Evolutionary conservation across 2,888 invertebrate genomes (phyloP).

Genomic region (Acrobasis consociella): DNA sequence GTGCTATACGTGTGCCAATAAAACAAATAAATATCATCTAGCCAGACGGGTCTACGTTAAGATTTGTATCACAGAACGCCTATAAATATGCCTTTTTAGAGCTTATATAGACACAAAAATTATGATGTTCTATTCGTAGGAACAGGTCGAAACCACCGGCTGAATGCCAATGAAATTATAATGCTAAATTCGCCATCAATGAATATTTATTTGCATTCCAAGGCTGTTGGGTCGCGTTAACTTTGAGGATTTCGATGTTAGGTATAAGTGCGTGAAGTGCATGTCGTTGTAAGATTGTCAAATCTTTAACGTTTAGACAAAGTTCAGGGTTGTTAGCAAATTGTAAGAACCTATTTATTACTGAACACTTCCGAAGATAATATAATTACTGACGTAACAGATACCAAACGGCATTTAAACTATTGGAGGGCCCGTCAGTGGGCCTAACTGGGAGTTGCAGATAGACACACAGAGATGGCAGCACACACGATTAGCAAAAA

Average conservation of each 20-base stretch:
- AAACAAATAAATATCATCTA: background rate
- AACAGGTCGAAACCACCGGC: constrained; percentile 36
- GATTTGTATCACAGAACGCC: constrained; percentile 24
- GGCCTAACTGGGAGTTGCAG: too few species aligned
- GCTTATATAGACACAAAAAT: constrained; percentile 23
- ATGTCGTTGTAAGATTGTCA: background rate
- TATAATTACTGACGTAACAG: too few species aligned
- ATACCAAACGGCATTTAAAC: too few species aligned
- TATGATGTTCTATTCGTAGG: constrained; percentile 38
- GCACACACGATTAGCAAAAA: too few species aligned
- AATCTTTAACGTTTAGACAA: background rate
- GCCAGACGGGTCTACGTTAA: constrained; percentile 9
- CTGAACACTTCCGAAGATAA: too few species aligned
- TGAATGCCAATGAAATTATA: constrained; percentile 43
- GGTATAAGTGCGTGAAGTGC: background rate
- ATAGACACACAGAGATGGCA: too few species aligned
- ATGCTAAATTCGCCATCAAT: constrained; percentile 40
- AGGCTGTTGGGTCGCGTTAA: constrained; percentile 27
- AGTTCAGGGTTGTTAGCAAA: background rate
- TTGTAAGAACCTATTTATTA: too few species aligned
- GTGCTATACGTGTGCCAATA: too few species aligned
- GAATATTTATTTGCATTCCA: constrained; percentile 41
- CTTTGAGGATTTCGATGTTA: constrained; percentile 1
- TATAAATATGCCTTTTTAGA: constrained; percentile 28
- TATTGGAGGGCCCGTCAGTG: too few species aligned